Base-by-base conservation (phyloP, 1,140 invertebrate genomes). In the Luehdorfia chinensis region DNA sequence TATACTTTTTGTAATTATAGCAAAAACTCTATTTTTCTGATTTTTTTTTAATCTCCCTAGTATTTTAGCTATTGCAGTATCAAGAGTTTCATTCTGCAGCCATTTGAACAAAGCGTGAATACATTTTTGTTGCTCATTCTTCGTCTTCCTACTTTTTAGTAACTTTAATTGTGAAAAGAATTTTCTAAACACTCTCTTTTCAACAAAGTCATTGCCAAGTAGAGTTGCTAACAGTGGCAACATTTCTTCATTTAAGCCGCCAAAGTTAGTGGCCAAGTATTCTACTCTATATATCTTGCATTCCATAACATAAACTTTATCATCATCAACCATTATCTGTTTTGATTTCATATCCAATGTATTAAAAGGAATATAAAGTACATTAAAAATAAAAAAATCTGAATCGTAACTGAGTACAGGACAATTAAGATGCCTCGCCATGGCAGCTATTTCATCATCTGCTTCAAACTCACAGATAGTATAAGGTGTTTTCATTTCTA, bases 381-480 rank as follows among this genome's bases (percentile, higher is more conserved):
- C 89, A 81, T 95, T 93, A 78, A 93, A 96, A 39, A 97, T 92
- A 72, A 92, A 97, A 87, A 96, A 98, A 87, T 98, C 96, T 1
- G 95, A 97, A 78, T 98, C 96, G 59, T 93, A 93, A 68, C 94
- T 96, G 0, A 98, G 63, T 6, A 97, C 91, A 2, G 96, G 96
- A 64, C 95, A 97, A 19, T 93, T 87, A 2, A 96, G 86, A 37
- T 90, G 85, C 54, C 91, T 90, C 0, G 95, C 94, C 37, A 97
- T 63, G 0, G 91, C 90, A 1, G 94, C 94, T 44, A 97, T 91
- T 66, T 96, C 92, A 55, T 92, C 90, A 78, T 98, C 96, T 27
- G 95, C 96, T 87, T 97, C 96, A 84, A 94, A 96, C 46, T 93
- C 89, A 69, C 93, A 94, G 41, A 93, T 89, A 11, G 91, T 90